A percentile compares a stretch with the other conserved stretches of the same genome.
These are phyloP conservation scores for Cosmia trapezina DNA, from an alignment of 2,888 invertebrate species.

Conservation along the genomic window DNA sequence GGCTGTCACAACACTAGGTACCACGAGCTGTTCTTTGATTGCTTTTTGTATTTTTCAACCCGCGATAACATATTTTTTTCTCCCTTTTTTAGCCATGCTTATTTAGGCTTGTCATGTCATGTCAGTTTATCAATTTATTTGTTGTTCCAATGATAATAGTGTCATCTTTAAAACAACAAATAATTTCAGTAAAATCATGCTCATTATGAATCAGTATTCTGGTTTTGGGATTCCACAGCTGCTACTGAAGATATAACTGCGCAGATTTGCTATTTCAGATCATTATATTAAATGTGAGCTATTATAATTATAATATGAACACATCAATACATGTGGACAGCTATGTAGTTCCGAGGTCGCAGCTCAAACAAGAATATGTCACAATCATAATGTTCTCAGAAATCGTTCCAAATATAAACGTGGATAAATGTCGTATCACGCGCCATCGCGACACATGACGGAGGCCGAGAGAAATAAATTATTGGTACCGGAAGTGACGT, in stretches of 20 bases:
- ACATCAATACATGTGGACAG: slow-evolving; percentile 56
- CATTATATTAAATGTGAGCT: slow-evolving; percentile 18
- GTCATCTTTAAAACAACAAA: slow-evolving; percentile 27
- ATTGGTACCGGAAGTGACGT: slow-evolving; percentile 90
- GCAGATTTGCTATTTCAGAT: slow-evolving; percentile 25
- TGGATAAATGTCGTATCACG: slow-evolving; percentile 86
- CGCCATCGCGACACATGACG: slow-evolving; percentile 86
- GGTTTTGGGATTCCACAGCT: not conserved
- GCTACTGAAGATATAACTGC: slow-evolving; percentile 11
- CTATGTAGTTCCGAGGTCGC: slow-evolving; percentile 60
- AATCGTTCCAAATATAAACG: slow-evolving; percentile 86
- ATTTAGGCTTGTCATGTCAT: slow-evolving; percentile 46
- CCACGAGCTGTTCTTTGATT: slow-evolving; percentile 67
- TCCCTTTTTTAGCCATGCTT: slow-evolving; percentile 45
- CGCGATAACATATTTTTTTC: slow-evolving; percentile 57
- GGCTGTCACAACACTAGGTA: slow-evolving; percentile 75
- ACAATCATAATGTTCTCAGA: slow-evolving; percentile 84
- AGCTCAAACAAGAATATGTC: slow-evolving; percentile 75
- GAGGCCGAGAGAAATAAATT: slow-evolving; percentile 88
- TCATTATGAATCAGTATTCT: not conserved
- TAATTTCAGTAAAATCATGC: slow-evolving; percentile 8
- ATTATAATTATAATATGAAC: slow-evolving; percentile 44
- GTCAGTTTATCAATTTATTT: slow-evolving; percentile 50
- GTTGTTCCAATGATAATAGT: slow-evolving; percentile 51
- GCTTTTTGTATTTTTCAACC: slow-evolving; percentile 56